phyloP scores from a whole-genome alignment of 2,797 vertebrate species.

The Myotis pilosus region DNA sequence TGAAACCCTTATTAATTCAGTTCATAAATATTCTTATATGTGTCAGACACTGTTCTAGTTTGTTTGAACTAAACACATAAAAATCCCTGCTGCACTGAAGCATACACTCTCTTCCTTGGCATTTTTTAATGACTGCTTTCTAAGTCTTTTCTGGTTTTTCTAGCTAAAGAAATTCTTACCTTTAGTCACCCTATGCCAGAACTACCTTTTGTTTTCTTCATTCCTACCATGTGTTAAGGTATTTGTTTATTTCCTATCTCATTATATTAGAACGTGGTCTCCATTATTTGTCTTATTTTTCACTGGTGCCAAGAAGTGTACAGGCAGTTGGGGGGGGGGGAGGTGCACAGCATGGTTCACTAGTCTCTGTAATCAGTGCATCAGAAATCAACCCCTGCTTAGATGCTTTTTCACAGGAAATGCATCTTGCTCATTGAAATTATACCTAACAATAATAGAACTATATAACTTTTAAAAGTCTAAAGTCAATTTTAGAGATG shows the following conservation, averaged over 20 bases:
- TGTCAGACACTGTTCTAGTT: background rate
- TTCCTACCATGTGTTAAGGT: background rate
- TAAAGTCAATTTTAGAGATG: background rate
- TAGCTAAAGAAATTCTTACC: background rate
- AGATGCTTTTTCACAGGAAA: conserved; percentile 4
- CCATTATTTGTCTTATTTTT: background rate
- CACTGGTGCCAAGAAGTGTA: background rate
- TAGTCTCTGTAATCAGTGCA: background rate
- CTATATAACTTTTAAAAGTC: background rate
- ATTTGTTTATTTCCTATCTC: background rate
- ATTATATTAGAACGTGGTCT: conserved; percentile 16
- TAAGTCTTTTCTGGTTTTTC: background rate
- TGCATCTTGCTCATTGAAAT: background rate
- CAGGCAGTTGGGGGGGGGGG: background rate
- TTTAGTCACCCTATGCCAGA: background rate
- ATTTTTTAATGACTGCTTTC: background rate
- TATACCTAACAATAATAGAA: background rate
- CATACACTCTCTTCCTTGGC: background rate
- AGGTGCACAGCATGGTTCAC: background rate
- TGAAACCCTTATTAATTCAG: background rate
- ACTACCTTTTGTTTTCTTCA: background rate
- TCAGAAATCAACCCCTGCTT: background rate
- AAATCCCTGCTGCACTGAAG: background rate
- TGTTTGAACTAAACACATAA: background rate
- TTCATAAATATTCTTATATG: background rate